Evolutionary conservation across 2,888 invertebrate species (phyloP), one percentile per base, ranked within the genome.

Genomic region (Automeris io): DNA sequence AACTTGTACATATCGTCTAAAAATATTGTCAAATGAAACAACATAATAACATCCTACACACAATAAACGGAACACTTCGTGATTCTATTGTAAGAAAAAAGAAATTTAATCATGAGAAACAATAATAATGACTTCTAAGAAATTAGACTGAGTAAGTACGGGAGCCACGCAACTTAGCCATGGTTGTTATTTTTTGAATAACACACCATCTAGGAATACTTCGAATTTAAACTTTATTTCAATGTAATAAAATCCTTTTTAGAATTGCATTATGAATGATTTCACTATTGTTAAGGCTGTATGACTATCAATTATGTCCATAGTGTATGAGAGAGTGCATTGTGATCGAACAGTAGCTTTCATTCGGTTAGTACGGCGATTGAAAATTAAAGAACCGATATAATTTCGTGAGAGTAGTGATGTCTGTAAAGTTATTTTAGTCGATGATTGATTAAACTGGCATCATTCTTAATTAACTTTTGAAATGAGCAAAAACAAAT

Each of bases 31-130:
- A 61, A 68, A 59, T 49, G 49, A 48, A 63, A 66, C 60, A 58
- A 56, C 56, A 52, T 64, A 70, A 66, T 67, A 59, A 55, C 60
- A 60, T 68, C 67, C 61, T 64, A 68, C 65, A 60, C 57, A 64
- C 59, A 70, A 71, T 64, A 70, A 77, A 73, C 65, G 64, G 59
- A 65, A 70, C 66, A 71, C 64, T 63, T 61, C 70, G 62, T 74
- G 69, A 73, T 71, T 72, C 67, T 61, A 81, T 75, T 79, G 78
- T 79, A 54, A 66, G 73, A 76, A 81, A 81, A 83, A 85, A 85
- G 81, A 82, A 85, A 85, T 78, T 85, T 83, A 86, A 85, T 85
- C 81, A 86, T 83, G 83, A 81, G 86, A 86, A 86, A 86, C 82
- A 85, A 82, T 83, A 83, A 82, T 85, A 77, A 79, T 64, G 74